These are phyloP conservation scores for Acanthoscelides obtectus DNA, from an alignment of 2,888 invertebrate species.

Conservation along the genomic window DNA sequence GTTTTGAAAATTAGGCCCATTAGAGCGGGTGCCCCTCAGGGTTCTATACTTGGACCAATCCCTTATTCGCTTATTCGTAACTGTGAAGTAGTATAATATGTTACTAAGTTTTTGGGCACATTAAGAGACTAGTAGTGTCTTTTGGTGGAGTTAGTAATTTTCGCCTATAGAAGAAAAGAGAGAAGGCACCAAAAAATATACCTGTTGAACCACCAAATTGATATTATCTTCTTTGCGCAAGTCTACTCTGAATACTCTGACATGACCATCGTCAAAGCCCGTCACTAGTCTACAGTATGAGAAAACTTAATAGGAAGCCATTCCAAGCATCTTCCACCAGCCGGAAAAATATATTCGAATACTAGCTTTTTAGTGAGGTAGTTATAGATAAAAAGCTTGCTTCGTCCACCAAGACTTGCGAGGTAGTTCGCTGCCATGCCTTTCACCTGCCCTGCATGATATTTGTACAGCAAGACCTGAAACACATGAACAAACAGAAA, in stretches of 20 bases:
- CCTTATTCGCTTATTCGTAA: too few species aligned
- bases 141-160: too few species aligned
- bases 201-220: slow-evolving; percentile 18
- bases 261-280: slow-evolving; percentile 68
- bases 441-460: slow-evolving; percentile 71
- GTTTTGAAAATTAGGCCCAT: too few species aligned
- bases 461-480: slow-evolving; percentile 52
- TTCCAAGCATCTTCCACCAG: slow-evolving; percentile 55
- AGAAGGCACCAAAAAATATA: too few species aligned
- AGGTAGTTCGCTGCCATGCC: slow-evolving; percentile 65
- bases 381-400: slow-evolving; percentile 69
- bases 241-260: slow-evolving; percentile 47
- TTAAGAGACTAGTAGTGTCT: too few species aligned
- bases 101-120: too few species aligned
- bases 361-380: slow-evolving; percentile 58
- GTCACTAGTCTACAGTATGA: slow-evolving; percentile 59
- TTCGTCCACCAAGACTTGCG: slow-evolving; percentile 68
- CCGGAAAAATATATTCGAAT: slow-evolving; percentile 57
- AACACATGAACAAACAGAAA: too few species aligned
- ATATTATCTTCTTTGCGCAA: slow-evolving; percentile 12
- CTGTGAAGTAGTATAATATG: too few species aligned
- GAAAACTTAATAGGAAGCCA: slow-evolving; percentile 65
- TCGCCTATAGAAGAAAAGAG: too few species aligned
- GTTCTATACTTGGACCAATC: too few species aligned
- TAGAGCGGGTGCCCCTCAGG: too few species aligned